These are phyloP conservation scores for Stenchaetothrips biformis DNA, from an alignment of 2,888 invertebrate species.

Conservation along the genomic window DNA sequence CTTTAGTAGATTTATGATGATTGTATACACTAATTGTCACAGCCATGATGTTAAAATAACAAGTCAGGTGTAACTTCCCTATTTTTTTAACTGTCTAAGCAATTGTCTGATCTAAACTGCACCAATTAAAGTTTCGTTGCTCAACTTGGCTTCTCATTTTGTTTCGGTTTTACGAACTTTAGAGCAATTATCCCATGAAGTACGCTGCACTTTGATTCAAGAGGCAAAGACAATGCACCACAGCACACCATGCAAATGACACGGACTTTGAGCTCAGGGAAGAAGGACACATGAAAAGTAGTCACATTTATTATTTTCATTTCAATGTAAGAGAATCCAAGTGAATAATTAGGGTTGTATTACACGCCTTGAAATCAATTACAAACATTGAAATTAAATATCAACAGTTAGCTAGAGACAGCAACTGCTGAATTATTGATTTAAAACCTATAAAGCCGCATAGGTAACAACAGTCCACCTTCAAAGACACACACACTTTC, in stretches of 20 bases:
- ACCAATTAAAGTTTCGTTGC: constrained; percentile 8
- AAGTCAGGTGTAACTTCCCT: neutral
- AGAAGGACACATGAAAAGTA: neutral
- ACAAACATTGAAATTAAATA: neutral
- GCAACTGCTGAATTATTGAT: neutral
- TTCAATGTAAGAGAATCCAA: neutral
- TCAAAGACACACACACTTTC: neutral
- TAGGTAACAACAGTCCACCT: constrained; percentile 23
- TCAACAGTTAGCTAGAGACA: neutral
- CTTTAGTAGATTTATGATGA: neutral
- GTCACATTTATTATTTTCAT: constrained; percentile 4
- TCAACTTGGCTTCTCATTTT: neutral
- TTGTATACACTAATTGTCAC: neutral
- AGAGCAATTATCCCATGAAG: too few species aligned
- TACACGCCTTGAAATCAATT: neutral
- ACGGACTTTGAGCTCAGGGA: too few species aligned
- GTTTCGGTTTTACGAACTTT: neutral
- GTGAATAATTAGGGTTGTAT: neutral
- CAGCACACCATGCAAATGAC: too few species aligned
- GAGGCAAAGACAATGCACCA: too few species aligned
- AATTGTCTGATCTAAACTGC: neutral
- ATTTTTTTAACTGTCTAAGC: neutral
- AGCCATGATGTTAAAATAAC: neutral
- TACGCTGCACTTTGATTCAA: too few species aligned
- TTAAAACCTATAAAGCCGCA: constrained; percentile 2